Percentiles rank a stretch among this genome's conserved stretches.
Conservation (phyloP, 2,888 invertebrate species). For the Xanthia icteritia region DNA sequence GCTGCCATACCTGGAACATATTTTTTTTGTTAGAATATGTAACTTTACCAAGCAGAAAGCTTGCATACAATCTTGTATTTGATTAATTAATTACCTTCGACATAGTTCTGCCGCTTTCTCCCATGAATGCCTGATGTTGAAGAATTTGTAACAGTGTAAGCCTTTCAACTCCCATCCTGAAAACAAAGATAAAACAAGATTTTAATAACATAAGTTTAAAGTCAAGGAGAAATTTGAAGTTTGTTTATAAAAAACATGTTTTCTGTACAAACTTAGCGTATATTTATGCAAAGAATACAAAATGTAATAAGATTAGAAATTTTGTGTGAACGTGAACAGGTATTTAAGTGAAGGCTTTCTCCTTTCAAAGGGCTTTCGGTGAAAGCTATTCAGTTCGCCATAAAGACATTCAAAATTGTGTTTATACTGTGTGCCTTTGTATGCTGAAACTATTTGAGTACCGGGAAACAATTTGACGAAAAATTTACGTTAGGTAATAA, state of each 20-base stretch:
- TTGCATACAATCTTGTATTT: slow-evolving; percentile 3
- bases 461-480: slow-evolving; percentile 71
- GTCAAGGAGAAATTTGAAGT: slow-evolving; percentile 65
- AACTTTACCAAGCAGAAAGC: not conserved
- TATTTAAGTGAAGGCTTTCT: slow-evolving; percentile 69
- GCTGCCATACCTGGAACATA: slow-evolving; percentile 95
- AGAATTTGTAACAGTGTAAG: slow-evolving; percentile 98
- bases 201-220: slow-evolving; percentile 27
- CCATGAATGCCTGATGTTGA: slow-evolving; percentile 98
- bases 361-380: slow-evolving; percentile 69
- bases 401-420: slow-evolving; percentile 44
- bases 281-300: slow-evolving; percentile 40
- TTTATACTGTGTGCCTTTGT: slow-evolving; percentile 56
- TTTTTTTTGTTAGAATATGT: not conserved
- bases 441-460: slow-evolving; percentile 61
- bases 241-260: slow-evolving; percentile 70
- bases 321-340: slow-evolving; percentile 57
- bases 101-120: slow-evolving; percentile 98
- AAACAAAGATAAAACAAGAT: slow-evolving; percentile 81
- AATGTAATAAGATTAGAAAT: slow-evolving; percentile 52
- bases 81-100: slow-evolving; percentile 93
- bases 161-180: slow-evolving; percentile 98
- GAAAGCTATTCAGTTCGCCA: slow-evolving; percentile 68
- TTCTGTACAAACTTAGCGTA: slow-evolving; percentile 70
- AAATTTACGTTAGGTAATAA: slow-evolving; percentile 65